Conservation (phyloP, 1,140 invertebrate genomes). For the Microplitis mediator region DNA sequence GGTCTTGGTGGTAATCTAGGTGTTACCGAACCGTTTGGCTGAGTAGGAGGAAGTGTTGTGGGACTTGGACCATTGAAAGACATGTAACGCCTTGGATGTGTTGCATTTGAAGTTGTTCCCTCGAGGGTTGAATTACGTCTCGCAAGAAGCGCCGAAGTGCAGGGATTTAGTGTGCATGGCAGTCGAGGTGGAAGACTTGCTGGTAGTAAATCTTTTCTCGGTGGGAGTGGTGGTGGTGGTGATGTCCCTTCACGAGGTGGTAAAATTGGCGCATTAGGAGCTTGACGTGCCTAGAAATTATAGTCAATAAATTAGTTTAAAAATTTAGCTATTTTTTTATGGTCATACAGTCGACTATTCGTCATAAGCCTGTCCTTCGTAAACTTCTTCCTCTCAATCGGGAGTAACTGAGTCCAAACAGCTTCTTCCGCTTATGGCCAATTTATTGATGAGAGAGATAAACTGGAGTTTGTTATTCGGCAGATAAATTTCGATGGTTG, state of each 20-base stretch:
- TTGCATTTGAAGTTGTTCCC: constrained; percentile 42
- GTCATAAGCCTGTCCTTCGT: too few species aligned
- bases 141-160: constrained; percentile 51
- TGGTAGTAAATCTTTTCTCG: constrained; percentile 60
- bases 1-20: constrained; percentile 62
- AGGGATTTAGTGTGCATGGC: constrained; percentile 50
- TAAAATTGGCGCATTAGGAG: constrained; percentile 66
- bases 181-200: constrained; percentile 58
- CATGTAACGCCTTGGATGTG: constrained; percentile 54
- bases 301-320: constrained; percentile 15
- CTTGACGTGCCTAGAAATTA: constrained; percentile 61
- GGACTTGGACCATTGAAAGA: constrained; percentile 60
- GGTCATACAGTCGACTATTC: too few species aligned
- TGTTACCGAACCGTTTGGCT: constrained; percentile 61
- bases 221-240: constrained; percentile 70
- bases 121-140: constrained; percentile 60
- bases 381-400: too few species aligned
- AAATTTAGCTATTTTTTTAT: not conserved
- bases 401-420: too few species aligned
- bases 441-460: too few species aligned
- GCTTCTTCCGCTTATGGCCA: too few species aligned
- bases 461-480: too few species aligned
- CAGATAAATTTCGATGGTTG: too few species aligned
- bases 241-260: constrained; percentile 67
- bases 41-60: constrained; percentile 52